Evolutionary conservation across 2,888 invertebrate species (phyloP), one percentile per base, ranked within the genome.

Genomic region (Agriopis leucophaearia): DNA sequence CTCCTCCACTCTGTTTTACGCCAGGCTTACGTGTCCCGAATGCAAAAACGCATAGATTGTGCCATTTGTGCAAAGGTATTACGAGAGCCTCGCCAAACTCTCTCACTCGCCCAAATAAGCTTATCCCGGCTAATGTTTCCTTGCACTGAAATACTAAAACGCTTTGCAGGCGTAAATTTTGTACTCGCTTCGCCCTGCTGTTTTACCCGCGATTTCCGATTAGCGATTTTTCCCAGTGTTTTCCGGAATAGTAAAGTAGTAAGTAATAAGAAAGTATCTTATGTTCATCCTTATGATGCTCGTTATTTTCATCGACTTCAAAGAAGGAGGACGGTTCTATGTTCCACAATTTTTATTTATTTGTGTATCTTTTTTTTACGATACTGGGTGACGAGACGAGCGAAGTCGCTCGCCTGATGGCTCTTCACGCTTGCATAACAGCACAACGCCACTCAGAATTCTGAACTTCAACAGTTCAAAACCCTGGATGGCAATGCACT

Each of bases 1-100:
- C 72, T 71, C 72, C 67, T 72, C 72, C 70, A 70, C 74, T 66
- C 72, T 74, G 77, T 77, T 76, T 77, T n/a, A n/a, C n/a, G 76
- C 74, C 58, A 60, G 67, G 64, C 63, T 70, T 76, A 77, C 76
- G 77, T 77, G 77, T 70, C 62, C 67, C 35, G 77, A 76, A 74
- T 76, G 74, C 74, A 74, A 76, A 77, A 76, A 76, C 72, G 66
- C 76, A 74, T 70, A 70, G 74, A 76, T 73, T 76, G 73, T 72
- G 69, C 76, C 73, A 72, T 74, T 76, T 73, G 69, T 73, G 71
- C 74, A 74, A 74, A 74, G 74, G 76, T 76, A 72, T 71, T 69
- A 71, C 64, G 62, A 73, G 66, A 69, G 68, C 68, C 65, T 64
- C 47, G 71, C 69, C 69, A 69, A 66, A 51, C 51, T 62, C 73